A percentile compares a stretch with the other conserved stretches of the same genome.
Evolutionary conservation across 2,113 vertebrate genomes (phyloP).

Genomic region (Perognathus longimembris): DNA sequence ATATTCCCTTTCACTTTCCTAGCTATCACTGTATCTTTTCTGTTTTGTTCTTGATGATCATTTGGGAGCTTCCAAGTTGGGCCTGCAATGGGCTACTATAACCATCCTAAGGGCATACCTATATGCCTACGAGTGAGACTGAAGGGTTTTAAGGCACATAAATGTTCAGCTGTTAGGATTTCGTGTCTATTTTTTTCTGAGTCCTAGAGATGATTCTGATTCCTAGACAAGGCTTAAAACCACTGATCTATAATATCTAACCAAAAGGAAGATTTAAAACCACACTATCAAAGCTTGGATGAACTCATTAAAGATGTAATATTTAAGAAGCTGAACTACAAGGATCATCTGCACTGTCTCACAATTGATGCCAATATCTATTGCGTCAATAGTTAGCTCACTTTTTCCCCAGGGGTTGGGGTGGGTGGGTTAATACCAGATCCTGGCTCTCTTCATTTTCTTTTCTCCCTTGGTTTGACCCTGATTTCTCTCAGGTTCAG

Average conservation of each 20-base stretch:
- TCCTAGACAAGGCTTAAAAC: slow-evolving; percentile 66
- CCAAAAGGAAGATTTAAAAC: slow-evolving; percentile 70
- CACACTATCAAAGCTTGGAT: slow-evolving; percentile 69
- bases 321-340: slow-evolving; percentile 67
- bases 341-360: slow-evolving; percentile 58
- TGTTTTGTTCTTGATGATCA: not conserved
- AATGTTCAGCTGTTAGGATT: slow-evolving; percentile 56
- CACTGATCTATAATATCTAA: slow-evolving; percentile 65
- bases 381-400: slow-evolving; percentile 60
- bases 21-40: too few species aligned
- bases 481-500: slow-evolving; percentile 73
- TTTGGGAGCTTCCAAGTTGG: slow-evolving; percentile 42
- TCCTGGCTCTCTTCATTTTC: slow-evolving; percentile 58
- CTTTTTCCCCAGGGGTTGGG: not conserved
- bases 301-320: slow-evolving; percentile 76
- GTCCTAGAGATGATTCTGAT: slow-evolving; percentile 59
- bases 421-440: slow-evolving; percentile 57
- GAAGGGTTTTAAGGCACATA: slow-evolving; percentile 31
- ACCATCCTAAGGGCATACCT: not conserved
- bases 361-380: slow-evolving; percentile 68
- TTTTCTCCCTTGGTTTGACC: slow-evolving; percentile 53
- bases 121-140: slow-evolving; percentile 27
- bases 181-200: slow-evolving; percentile 53
- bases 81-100: not conserved
- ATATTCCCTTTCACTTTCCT: too few species aligned